A percentile compares a stretch with the other conserved stretches of the same genome.
phyloP scores from a whole-genome alignment of 1,140 invertebrate species.

The Pentalonia nigronervosa region DNA sequence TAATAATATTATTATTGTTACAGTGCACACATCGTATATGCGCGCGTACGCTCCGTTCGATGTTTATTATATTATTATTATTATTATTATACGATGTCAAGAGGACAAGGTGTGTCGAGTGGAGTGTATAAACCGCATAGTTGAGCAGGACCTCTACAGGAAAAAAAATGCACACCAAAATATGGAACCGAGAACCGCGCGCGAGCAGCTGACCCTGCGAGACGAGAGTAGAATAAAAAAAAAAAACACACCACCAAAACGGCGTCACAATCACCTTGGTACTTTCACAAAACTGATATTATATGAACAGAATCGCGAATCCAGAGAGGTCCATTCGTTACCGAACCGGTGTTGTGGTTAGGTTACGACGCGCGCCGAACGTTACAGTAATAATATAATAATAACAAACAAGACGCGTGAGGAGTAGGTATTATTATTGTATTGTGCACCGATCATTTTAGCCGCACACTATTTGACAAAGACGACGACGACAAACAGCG shows the following conservation, averaged over 20 bases:
- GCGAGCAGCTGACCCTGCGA: conserved; percentile 53
- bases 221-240: not conserved
- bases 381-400: conserved; percentile 21
- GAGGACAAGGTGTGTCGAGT: conserved; percentile 50
- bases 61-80: not conserved
- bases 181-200: not conserved
- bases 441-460: conserved; percentile 29
- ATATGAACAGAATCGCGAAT: conserved; percentile 55
- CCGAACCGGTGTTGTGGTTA: conserved; percentile 54
- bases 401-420: conserved; percentile 29
- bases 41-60: not conserved
- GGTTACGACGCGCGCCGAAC: conserved; percentile 49
- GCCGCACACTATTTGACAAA: not conserved
- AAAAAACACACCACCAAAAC: conserved; percentile 49
- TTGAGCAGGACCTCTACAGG: conserved; percentile 33
- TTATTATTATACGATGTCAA: not conserved
- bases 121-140: conserved; percentile 30
- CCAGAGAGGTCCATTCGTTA: conserved; percentile 52
- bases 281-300: conserved; percentile 58
- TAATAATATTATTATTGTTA: not conserved
- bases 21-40: not conserved
- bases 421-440: not conserved
- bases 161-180: conserved; percentile 40
- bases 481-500: not conserved
- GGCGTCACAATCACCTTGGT: conserved; percentile 50